These are phyloP conservation scores for Dendrolimus houi DNA, from an alignment of 2,888 invertebrate species.

Conservation along the genomic window DNA sequence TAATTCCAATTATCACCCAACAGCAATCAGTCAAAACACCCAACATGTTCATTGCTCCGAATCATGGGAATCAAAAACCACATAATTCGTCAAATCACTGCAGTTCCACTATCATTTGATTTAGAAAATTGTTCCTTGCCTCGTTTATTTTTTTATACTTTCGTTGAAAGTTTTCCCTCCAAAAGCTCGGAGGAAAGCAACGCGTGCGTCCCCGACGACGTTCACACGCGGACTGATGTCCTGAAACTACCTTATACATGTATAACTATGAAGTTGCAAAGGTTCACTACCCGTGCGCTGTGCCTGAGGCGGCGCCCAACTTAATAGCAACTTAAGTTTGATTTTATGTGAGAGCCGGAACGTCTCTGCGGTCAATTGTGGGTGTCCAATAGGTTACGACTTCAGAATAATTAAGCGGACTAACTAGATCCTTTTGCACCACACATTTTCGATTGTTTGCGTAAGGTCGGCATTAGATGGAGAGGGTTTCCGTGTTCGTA, in stretches of 20 bases:
- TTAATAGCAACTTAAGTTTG: constrained; percentile 30
- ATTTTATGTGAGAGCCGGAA: constrained; percentile 26
- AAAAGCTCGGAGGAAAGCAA: constrained; percentile 14
- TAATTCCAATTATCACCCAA: too few relatives aligned
- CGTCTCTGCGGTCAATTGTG: constrained; percentile 16
- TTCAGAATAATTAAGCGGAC: constrained; percentile 15
- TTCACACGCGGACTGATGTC: constrained; percentile 35
- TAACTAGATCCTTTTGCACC: constrained; percentile 3
- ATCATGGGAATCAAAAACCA: constrained; percentile 23
- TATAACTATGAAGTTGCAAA: too few relatives aligned
- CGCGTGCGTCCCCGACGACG: constrained; percentile 29
- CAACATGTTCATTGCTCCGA: constrained; percentile 16
- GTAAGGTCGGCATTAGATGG: not conserved
- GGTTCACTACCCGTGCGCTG: constrained; percentile 11
- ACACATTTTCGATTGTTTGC: not conserved
- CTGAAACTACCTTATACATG: constrained; percentile 7
- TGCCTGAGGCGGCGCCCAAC: constrained; percentile 16
- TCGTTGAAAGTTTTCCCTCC: constrained; percentile 58
- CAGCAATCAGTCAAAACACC: constrained; percentile 10
- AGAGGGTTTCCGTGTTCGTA: not conserved
- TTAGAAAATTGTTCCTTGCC: constrained; percentile 8
- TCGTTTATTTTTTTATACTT: constrained; percentile 11
- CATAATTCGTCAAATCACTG: constrained; percentile 24
- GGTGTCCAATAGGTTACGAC: constrained; percentile 17
- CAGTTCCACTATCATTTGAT: constrained; percentile 24